A percentile compares a stretch with the other conserved stretches of the same genome.
These are phyloP conservation scores for Pseudachorutes palmiensis DNA, from an alignment of 1,140 invertebrate species.

Conservation along the genomic window DNA sequence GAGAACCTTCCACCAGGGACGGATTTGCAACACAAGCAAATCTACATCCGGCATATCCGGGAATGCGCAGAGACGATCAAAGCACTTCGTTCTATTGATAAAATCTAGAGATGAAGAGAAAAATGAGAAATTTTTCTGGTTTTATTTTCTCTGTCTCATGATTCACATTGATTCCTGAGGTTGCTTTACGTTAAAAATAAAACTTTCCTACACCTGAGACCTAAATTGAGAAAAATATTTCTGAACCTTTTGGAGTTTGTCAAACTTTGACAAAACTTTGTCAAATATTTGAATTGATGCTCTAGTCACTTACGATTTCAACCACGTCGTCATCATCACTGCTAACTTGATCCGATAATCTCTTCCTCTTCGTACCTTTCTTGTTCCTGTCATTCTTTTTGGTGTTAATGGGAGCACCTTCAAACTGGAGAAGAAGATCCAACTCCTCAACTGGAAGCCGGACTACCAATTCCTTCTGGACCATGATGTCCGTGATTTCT, in stretches of 20 bases:
- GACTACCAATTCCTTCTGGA: conserved; percentile 23
- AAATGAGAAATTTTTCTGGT: too few relatives aligned
- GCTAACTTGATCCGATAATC: too few relatives aligned
- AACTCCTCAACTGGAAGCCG: conserved; percentile 33
- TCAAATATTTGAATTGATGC: neutral
- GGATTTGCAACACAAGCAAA: conserved; percentile 8
- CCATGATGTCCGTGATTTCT: conserved; percentile 31
- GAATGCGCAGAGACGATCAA: conserved; percentile 27
- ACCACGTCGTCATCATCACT: conserved; percentile 4
- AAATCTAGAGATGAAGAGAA: neutral
- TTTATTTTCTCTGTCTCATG: too few relatives aligned
- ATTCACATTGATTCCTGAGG: too few relatives aligned
- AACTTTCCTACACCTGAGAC: neutral
- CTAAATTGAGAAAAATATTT: neutral
- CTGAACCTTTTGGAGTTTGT: neutral
- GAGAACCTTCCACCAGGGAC: neutral
- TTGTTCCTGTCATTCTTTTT: neutral
- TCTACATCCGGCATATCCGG: conserved; percentile 18
- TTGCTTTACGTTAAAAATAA: neutral
- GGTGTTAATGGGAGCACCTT: neutral
- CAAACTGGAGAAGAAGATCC: conserved; percentile 24
- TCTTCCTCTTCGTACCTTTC: conserved; percentile 7
- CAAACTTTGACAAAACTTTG: neutral
- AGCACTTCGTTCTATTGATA: conserved; percentile 4
- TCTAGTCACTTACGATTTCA: neutral